Conservation (phyloP, 2,797 vertebrate species). For the Muscicapa striata region DNA sequence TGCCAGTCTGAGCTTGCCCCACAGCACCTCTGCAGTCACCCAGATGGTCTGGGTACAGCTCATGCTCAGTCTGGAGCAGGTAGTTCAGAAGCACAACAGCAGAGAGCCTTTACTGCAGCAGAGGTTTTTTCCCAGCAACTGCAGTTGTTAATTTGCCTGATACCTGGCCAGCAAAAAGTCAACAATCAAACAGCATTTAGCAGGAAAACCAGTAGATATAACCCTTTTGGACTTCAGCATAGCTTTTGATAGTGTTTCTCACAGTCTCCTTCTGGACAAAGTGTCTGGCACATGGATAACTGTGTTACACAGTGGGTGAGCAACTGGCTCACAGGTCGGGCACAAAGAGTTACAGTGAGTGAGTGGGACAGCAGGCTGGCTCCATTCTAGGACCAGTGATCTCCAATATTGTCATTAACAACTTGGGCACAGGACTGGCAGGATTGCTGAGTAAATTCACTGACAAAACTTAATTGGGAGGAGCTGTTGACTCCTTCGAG, state of each 20-base stretch:
- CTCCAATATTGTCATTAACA: not conserved
- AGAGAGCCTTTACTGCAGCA: not conserved
- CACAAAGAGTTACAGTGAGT: not conserved
- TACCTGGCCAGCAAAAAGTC: not conserved
- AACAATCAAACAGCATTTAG: not conserved
- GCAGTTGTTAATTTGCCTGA: not conserved
- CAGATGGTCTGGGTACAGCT: not conserved
- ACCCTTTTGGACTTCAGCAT: not conserved
- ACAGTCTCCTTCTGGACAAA: not conserved
- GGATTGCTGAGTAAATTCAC: not conserved
- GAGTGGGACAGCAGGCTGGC: not conserved
- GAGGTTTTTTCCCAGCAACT: not conserved
- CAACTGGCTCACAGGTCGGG: rapidly evolving
- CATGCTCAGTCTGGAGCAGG: not conserved
- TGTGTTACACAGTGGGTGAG: not conserved
- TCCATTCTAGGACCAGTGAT: too few species aligned
- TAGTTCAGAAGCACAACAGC: not conserved
- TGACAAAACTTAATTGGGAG: not conserved
- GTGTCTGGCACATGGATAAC: not conserved
- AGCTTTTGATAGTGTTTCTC: not conserved
- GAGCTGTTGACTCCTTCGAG: not conserved
- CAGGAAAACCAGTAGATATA: not conserved
- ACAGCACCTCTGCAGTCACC: not conserved
- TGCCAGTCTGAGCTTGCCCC: not conserved
- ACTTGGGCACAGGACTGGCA: not conserved